Conservation (phyloP, 1,140 invertebrate genomes). For the Apolygus lucorum region DNA sequence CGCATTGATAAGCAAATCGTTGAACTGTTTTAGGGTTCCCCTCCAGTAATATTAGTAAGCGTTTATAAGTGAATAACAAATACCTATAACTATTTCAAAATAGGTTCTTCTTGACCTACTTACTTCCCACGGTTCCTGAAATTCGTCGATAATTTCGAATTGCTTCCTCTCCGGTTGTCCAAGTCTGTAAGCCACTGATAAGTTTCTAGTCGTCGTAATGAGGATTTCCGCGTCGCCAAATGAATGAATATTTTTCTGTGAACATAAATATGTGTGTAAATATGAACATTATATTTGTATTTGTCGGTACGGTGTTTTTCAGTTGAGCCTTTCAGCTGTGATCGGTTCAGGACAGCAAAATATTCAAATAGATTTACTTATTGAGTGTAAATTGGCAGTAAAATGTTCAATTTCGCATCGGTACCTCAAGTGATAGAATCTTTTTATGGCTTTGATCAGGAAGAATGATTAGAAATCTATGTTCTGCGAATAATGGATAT, state of each 20-base stretch:
- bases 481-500: not conserved
- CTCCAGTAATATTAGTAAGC: not conserved
- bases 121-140: not conserved
- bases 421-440: not conserved
- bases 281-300: not conserved
- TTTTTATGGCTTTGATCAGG: not conserved
- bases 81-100: too few species aligned
- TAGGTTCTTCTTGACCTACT: too few species aligned
- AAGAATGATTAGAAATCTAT: not conserved
- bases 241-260: not conserved
- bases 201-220: not conserved
- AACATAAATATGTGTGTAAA: not conserved
- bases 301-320: not conserved
- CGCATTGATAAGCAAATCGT: not conserved
- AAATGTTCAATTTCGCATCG: not conserved
- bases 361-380: not conserved
- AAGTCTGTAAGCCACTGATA: not conserved
- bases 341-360: not conserved
- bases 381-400: not conserved
- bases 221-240: not conserved
- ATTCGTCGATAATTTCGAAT: not conserved
- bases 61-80: not conserved
- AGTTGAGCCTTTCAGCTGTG: not conserved
- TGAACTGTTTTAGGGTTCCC: not conserved
- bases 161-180: not conserved